Evolutionary conservation across 2,888 invertebrate genomes (phyloP).

Genomic region (Colostygia pectinataria): DNA sequence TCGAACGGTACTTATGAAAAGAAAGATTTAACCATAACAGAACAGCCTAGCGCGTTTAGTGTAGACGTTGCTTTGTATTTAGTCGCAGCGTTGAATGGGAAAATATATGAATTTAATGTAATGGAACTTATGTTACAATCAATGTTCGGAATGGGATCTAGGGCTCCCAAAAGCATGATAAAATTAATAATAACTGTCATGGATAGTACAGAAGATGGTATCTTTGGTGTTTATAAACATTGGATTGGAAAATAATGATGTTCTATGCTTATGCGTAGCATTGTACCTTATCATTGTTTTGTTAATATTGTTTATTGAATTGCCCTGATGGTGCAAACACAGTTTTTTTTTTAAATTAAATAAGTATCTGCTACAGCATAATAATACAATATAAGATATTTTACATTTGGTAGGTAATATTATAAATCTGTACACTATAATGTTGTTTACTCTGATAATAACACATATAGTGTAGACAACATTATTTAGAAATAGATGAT

Average conservation of each 20-base stretch:
- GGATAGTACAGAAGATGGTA: constrained; percentile 46
- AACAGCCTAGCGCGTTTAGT: constrained; percentile 58
- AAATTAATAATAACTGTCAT: constrained; percentile 59
- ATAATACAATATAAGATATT: no score
- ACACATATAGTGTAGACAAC: no score
- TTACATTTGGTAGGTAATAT: no score
- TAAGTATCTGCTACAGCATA: no score
- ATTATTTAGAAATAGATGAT: no score
- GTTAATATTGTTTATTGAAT: no score
- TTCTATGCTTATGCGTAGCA: no score
- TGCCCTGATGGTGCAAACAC: no score
- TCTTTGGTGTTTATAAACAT: constrained; percentile 36
- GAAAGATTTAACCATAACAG: constrained; percentile 53
- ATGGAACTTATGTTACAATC: constrained; percentile 61
- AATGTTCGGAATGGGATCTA: constrained; percentile 50
- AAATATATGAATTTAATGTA: constrained; percentile 66
- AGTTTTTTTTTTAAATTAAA: no score
- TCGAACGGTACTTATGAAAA: constrained; percentile 57
- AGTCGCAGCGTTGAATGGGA: constrained; percentile 60
- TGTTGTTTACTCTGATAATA: no score
- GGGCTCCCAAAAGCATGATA: constrained; percentile 50
- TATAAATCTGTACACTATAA: no score
- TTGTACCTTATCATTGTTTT: no score
- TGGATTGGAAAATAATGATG: neutral
- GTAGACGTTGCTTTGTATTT: constrained; percentile 63